phyloP scores from a whole-genome alignment of 1,140 invertebrate genomes.

The Geopemphigus sp. region DNA sequence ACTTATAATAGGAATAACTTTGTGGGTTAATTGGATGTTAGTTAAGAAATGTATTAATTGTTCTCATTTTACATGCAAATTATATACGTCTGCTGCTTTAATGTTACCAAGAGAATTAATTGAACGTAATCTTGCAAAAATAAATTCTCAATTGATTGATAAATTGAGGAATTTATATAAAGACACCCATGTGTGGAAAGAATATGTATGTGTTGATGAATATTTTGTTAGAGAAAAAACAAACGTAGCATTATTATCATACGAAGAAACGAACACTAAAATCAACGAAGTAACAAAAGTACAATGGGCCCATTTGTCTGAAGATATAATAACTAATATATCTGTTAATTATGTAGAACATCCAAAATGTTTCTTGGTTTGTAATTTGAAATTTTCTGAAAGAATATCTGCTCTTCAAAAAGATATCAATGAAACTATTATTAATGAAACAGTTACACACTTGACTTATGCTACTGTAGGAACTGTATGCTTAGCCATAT shows the following conservation, averaged over 20 bases:
- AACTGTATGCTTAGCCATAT: constrained; percentile 8
- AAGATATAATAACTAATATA: background rate
- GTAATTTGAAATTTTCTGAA: background rate
- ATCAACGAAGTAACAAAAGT: background rate
- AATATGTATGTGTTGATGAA: background rate
- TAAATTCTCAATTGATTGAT: background rate
- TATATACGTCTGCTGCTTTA: background rate
- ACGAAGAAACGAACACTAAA: background rate
- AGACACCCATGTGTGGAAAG: background rate
- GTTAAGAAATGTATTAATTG: constrained; percentile 27
- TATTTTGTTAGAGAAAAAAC: background rate
- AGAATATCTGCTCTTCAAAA: constrained; percentile 7
- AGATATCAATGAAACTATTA: constrained; percentile 18
- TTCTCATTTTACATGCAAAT: constrained; percentile 36
- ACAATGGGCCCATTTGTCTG: constrained; percentile 37
- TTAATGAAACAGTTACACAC: background rate
- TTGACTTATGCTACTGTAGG: constrained; percentile 11
- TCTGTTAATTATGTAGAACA: background rate
- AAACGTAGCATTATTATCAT: constrained; percentile 19
- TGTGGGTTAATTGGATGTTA: constrained; percentile 37
- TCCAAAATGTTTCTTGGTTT: constrained; percentile 30
- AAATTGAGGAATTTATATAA: constrained; percentile 12
- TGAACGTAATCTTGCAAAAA: constrained; percentile 19
- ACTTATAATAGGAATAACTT: constrained; percentile 19
- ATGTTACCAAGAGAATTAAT: constrained; percentile 29